These are phyloP conservation scores for Drosophila limbata DNA, from an alignment of 2,888 invertebrate genomes.

Conservation along the genomic window DNA sequence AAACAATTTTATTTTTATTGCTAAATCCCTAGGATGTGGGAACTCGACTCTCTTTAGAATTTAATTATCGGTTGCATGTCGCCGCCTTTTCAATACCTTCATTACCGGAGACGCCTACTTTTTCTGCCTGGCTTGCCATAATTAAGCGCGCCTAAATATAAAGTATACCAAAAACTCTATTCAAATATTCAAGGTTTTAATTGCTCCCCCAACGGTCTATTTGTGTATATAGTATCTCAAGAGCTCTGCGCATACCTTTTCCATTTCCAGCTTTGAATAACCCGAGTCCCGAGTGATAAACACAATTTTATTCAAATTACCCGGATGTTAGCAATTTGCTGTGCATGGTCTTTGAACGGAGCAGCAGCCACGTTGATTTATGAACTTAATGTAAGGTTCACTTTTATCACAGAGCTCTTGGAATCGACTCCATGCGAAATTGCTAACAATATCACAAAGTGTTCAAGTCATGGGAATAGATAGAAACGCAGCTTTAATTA, in stretches of 20 bases:
- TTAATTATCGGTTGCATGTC: conserved; percentile 80
- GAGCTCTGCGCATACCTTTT: conserved; percentile 12
- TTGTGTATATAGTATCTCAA: conserved; percentile 23
- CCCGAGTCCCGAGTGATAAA: conserved; percentile 50
- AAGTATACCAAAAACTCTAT: conserved; percentile 26
- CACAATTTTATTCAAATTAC: conserved; percentile 76
- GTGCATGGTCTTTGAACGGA: conserved; percentile 57
- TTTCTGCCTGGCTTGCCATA: conserved; percentile 42
- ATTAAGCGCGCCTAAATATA: conserved; percentile 78
- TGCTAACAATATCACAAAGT: conserved; percentile 4
- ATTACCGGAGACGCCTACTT: conserved; percentile 56
- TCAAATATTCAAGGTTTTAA: conserved; percentile 63
- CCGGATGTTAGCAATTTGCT: conserved; percentile 78
- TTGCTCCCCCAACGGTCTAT: conserved; percentile 56
- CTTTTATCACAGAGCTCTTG: conserved; percentile 7
- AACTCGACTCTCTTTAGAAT: conserved; percentile 45
- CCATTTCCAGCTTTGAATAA: conserved; percentile 5
- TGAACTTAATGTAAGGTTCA: conserved; percentile 61
- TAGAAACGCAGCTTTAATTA: not conserved
- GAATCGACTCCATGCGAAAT: conserved; percentile 29
- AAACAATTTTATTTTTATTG: conserved; percentile 56
- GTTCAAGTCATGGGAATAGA: conserved; percentile 27
- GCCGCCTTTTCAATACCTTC: conserved; percentile 76
- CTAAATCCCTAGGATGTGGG: conserved; percentile 78
- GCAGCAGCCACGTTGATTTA: conserved; percentile 66